Conservation (phyloP, 2,888 invertebrate genomes). For the Cyclophora albipunctata region DNA sequence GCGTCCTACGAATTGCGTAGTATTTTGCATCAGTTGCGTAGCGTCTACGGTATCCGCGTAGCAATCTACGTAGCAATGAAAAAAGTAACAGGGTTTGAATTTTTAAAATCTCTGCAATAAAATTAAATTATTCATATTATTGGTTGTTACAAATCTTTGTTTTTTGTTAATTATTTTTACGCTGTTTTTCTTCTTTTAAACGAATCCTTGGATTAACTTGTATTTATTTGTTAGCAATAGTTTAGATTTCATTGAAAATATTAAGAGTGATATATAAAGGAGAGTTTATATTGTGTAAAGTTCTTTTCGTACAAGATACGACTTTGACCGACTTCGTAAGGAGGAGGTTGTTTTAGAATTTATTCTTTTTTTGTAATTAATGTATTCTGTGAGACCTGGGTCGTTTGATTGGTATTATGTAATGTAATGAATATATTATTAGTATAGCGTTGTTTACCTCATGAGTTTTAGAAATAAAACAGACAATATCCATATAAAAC, state of each 20-base stretch:
- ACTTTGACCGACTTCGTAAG: too few species aligned
- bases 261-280: slow-evolving; percentile 21
- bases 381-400: slow-evolving; percentile 29
- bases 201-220: slow-evolving; percentile 34
- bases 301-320: slow-evolving; percentile 38
- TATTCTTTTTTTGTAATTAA: slow-evolving; percentile 28
- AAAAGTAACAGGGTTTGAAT: too few species aligned
- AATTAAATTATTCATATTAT: slow-evolving; percentile 37
- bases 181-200: slow-evolving; percentile 44
- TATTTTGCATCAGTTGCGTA: too few species aligned
- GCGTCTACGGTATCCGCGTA: too few species aligned
- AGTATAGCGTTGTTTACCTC: slow-evolving; percentile 73
- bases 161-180: slow-evolving; percentile 70
- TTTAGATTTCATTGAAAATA: background rate
- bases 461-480: slow-evolving; percentile 73
- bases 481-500: slow-evolving; percentile 49
- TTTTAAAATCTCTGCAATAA: slow-evolving; percentile 22
- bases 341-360: slow-evolving; percentile 24
- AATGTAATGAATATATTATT: slow-evolving; percentile 18
- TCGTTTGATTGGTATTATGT: slow-evolving; percentile 15
- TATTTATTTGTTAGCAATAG: slow-evolving; percentile 58
- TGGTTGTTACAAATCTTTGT: slow-evolving; percentile 63
- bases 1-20: too few species aligned
- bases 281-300: slow-evolving; percentile 42
- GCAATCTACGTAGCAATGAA: too few species aligned